These are phyloP conservation scores for Sinocyclocheilus anophthalmus DNA, from an alignment of 2,113 vertebrate species.

Conservation along the genomic window DNA sequence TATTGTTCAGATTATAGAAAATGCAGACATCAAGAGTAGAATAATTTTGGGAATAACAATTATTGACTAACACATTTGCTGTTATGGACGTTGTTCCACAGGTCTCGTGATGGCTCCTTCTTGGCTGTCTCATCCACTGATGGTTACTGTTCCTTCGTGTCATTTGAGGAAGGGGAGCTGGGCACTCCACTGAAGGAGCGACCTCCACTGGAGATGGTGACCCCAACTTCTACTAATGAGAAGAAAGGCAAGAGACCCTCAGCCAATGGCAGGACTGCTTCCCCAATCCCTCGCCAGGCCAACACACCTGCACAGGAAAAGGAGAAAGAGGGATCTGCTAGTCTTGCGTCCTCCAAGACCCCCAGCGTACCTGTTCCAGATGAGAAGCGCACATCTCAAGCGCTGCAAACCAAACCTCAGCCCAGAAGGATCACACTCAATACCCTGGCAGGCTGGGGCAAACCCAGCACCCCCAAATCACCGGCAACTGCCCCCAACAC, in stretches of 20 bases:
- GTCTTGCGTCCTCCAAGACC: constrained; percentile 46
- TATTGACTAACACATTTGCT: background rate
- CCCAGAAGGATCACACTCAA: constrained; percentile 88
- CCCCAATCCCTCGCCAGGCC: constrained; percentile 60
- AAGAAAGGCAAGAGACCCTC: constrained; percentile 84
- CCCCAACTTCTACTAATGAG: constrained; percentile 74
- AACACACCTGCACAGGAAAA: constrained; percentile 28
- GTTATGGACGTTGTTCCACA: constrained; percentile 57
- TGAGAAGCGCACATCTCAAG: constrained; percentile 75
- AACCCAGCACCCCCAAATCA: constrained; percentile 69
- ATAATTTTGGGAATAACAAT: constrained; percentile 1
- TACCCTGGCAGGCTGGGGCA: constrained; percentile 91
- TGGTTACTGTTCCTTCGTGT: constrained; percentile 95
- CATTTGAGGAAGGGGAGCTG: constrained; percentile 88
- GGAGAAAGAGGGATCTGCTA: constrained; percentile 66
- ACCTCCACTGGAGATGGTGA: constrained; percentile 77
- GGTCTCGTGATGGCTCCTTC: constrained; percentile 92
- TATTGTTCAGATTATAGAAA: background rate
- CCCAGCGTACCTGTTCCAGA: constrained; percentile 62
- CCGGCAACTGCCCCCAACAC: constrained; percentile 55
- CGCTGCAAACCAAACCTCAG: constrained; percentile 73
- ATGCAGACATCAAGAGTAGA: background rate
- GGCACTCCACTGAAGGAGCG: constrained; percentile 87
- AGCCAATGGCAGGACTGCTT: constrained; percentile 53
- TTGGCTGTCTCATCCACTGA: constrained; percentile 95